A percentile compares a stretch with the other conserved stretches of the same genome.
These are phyloP conservation scores for Thaumetopoea pityocampa DNA, from an alignment of 1,140 invertebrate genomes.

Conservation along the genomic window DNA sequence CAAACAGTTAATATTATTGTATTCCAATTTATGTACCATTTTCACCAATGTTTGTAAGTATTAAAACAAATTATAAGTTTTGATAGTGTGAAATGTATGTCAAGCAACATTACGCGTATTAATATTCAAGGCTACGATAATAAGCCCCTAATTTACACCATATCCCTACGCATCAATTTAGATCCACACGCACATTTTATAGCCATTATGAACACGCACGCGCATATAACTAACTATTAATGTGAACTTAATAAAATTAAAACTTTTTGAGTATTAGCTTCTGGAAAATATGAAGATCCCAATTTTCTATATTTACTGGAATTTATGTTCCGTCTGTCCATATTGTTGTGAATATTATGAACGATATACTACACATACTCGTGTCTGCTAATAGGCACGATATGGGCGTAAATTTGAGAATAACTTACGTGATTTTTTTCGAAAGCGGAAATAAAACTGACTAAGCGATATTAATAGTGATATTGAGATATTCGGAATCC, in stretches of 20 bases:
- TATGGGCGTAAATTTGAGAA: too few relatives aligned
- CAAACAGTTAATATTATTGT: conserved; percentile 1
- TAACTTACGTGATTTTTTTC: too few relatives aligned
- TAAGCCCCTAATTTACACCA: conserved; percentile 43
- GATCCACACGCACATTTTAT: conserved; percentile 41
- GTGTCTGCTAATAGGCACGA: too few relatives aligned
- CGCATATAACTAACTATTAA: conserved; percentile 34
- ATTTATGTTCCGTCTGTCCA: too few relatives aligned
- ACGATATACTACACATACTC: too few relatives aligned
- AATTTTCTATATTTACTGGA: too few relatives aligned
- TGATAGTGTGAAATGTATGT: conserved; percentile 18
- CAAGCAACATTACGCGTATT: conserved; percentile 21
- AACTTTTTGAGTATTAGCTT: conserved; percentile 31
- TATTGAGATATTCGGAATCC: too few relatives aligned
- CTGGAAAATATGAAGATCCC: conserved; percentile 32
- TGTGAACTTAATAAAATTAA: conserved; percentile 40
- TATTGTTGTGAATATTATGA: too few relatives aligned
- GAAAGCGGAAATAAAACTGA: too few relatives aligned
- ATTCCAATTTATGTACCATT: conserved; percentile 3
- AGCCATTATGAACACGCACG: conserved; percentile 34
- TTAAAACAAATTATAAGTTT: conserved; percentile 7
- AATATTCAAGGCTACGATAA: conserved; percentile 39
- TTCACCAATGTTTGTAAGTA: conserved; percentile 1
- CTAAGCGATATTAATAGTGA: too few relatives aligned
- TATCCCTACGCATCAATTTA: conserved; percentile 38